phyloP scores from a whole-genome alignment of 2,797 vertebrate genomes.

The Malacoraja senta region DNA sequence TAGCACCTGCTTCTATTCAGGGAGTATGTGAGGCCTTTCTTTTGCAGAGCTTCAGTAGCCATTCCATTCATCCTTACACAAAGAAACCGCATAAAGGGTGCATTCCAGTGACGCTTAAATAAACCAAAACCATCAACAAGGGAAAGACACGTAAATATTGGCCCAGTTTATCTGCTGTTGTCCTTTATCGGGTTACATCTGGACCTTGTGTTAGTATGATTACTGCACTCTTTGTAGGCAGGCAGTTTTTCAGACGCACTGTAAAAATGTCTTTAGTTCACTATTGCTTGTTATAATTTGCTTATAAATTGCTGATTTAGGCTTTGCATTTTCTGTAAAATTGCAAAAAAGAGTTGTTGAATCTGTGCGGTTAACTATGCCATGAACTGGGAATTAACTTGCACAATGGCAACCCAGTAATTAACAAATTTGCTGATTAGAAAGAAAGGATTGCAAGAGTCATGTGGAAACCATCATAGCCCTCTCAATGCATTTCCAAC shows the following conservation, averaged over 20 bases:
- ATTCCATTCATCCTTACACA: constrained; percentile 64
- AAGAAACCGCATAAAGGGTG: constrained; percentile 52
- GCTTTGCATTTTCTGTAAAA: neutral
- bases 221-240: constrained; percentile 10
- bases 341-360: neutral
- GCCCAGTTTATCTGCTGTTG: constrained; percentile 4
- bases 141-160: constrained; percentile 43
- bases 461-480: neutral
- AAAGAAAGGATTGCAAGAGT: neutral
- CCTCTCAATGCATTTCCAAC: neutral
- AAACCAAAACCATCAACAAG: constrained; percentile 47
- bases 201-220: constrained; percentile 40
- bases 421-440: constrained; percentile 8
- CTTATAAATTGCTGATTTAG: neutral
- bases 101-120: constrained; percentile 51
- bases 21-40: constrained; percentile 41
- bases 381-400: neutral
- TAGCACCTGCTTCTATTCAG: constrained; percentile 69
- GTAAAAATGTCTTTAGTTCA: constrained; percentile 20
- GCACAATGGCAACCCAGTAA: neutral
- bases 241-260: neutral
- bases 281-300: neutral
- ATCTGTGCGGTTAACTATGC: neutral
- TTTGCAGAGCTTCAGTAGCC: constrained; percentile 51
- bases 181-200: constrained; percentile 40